Evolutionary conservation across 1,140 invertebrate species (phyloP), one percentile per base, ranked within the genome.

Genomic region (Drosophila sp.): DNA sequence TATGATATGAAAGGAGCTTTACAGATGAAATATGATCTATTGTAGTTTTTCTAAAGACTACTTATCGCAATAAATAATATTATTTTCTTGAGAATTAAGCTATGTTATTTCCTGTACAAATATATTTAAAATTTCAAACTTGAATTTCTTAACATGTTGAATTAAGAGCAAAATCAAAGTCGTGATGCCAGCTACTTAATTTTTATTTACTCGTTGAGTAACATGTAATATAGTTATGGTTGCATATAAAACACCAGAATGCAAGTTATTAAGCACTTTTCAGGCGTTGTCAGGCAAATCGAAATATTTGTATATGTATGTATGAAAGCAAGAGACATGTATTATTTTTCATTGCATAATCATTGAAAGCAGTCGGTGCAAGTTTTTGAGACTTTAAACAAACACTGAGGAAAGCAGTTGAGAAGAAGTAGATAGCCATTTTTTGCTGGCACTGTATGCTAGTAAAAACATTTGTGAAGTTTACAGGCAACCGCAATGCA

Each of bases 301-400:
- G 34, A 21, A 46, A 46, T n/a, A n/a, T n/a, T n/a, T n/a, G n/a
- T n/a, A n/a, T n/a, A n/a, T n/a, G n/a, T n/a, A n/a, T n/a, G n/a
- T n/a, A n/a, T n/a, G n/a, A 11, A 38, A 21, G 21, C 14, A 63
- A 25, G 18, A 7, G 13, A 48, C 16, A 29, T 34, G 38, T 66
- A 66, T 48, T 65, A 14, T 2, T 65, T 56, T 57, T 40, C 43
- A 57, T 66, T 57, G 64, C 36, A 67, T 69, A 69, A 62, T 61
- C 38, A 45, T 48, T n/a, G 18, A 38, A 41, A 67, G 40, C 18
- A 9, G 32, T 13, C 36, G 29, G 25, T 27, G 14, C 45, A 50
- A 66, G 63, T 48, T 66, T 18, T 56, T 9, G 32, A 51, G 54
- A 59, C 54, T 8, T 32, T 38, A 32, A 59, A 45, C 54, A 67